Evolutionary conservation across 2,888 invertebrate genomes (phyloP), one percentile per base, ranked within the genome.

Genomic region (Holacanthella duospinosa): DNA sequence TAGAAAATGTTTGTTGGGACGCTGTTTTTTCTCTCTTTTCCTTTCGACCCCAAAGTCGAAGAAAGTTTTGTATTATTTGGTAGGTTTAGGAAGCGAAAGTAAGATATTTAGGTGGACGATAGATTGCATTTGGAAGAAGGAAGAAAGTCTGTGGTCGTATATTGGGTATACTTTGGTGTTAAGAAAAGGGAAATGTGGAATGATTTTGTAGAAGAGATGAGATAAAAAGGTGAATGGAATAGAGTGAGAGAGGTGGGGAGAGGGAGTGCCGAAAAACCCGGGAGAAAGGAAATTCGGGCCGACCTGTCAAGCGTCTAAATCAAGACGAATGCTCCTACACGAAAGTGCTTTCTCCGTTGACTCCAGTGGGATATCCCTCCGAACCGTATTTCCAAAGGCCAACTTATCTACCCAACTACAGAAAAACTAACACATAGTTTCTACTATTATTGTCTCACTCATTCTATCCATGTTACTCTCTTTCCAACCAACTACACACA

Each of bases 301-400:
- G 69, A 71, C 63, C 72, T 72, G 72, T 72, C 72, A 72, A 67
- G 65, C 58, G 64, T 43, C 70, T 69, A 72, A 72, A 72, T 72
- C 72, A 72, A 72, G 72, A 72, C 72, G 72, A 72, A 72, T 72
- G 72, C 72, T 70, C 36, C 68, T 67, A 72, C 72, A 72, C 67
- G 72, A 72, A 72, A 72, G 69, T 72, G 72, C 72, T 72, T 72
- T 72, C 70, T 68, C 67, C 57, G 26, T 58, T 65, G 65, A 64
- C 65, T 69, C 70, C 69, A 64, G 62, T 67, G 69, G 68, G 69
- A 69, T 44, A 43, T n/a, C n/a, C n/a, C 55, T 68, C 64, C 65
- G 64, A 61, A 62, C 53, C 61, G 54, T 6, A n/a, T 6, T 12
- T 6, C 24, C 6, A n/a, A n/a, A 53, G 54, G 36, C 36, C 36